Base-by-base conservation (phyloP, 2,888 invertebrate genomes). In the Melinaea marsaeus region DNA sequence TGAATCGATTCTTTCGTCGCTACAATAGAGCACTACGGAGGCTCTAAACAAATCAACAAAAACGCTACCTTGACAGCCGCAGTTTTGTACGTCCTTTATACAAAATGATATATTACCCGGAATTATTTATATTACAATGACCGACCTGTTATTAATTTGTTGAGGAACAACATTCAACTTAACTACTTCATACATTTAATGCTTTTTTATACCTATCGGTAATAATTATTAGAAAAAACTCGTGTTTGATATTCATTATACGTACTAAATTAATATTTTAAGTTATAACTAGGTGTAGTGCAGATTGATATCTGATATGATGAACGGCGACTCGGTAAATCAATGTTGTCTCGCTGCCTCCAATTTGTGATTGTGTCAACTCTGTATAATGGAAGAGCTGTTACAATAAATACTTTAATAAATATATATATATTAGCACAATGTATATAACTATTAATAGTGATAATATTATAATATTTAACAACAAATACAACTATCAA, bases 101-200 rank as follows among this genome's bases (percentile, higher is more conserved):
- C 71, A 74, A 74, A 35, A 79, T 83, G 84, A 84, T 83, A 73
- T 84, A 85, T 80, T 77, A 74, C 71, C 68, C 51, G 58, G 46
- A 32, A 58, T 65, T 66, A 70, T 71, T 71, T 71, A 67, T 64
- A 47, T 33, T 68, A 65, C 74, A 59, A 64, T 61, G 47, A 60
- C 62, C 48, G 34, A 46, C 63, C 32, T 64, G 61, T 58, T 64
- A 55, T 64, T 48, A 64, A 64, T 64, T 55, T 42, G 37, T 55
- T n/a, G 35, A 48, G 58, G 64, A 61, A 47, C 55, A 51, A 32
- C 51, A 51, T 32, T 11, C 51, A 51, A 32, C 22, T 32, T 51
- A 32, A 51, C 51, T 22, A 51, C 51, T 51, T 51, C 32, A 51
- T 32, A 51, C 9, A 32, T 46, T 46, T 22, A 51, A 51, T 51